Evolutionary conservation across 2,888 invertebrate genomes (phyloP).

Genomic region (Synanthedon myopaeformis): DNA sequence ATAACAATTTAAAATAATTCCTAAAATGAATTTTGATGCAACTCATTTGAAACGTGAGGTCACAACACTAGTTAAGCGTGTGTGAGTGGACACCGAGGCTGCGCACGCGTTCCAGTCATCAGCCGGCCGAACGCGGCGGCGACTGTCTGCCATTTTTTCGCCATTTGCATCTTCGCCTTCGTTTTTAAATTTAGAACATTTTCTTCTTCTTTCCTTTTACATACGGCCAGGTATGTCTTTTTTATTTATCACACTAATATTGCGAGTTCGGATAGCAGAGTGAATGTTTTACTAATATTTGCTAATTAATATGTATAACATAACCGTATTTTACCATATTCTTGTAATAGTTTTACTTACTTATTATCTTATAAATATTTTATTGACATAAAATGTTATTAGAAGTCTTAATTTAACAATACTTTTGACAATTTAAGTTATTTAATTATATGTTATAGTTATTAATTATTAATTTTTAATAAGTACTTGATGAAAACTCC

Average conservation of each 20-base stretch:
- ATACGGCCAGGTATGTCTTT: constrained; percentile 11
- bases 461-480: too few species aligned
- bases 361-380: neutral
- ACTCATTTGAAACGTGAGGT: neutral
- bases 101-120: constrained; percentile 46
- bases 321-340: neutral
- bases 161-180: constrained; percentile 7
- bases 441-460: too few species aligned
- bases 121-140: constrained; percentile 36
- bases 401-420: too few species aligned
- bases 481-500: too few species aligned
- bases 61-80: constrained; percentile 14
- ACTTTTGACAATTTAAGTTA: too few species aligned
- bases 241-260: neutral
- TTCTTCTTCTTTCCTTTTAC: constrained; percentile 4
- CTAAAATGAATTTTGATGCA: too few species aligned
- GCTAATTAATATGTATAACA: neutral
- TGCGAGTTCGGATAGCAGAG: too few species aligned
- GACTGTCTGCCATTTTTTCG: constrained; percentile 30
- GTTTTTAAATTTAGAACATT: constrained; percentile 3
- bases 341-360: neutral
- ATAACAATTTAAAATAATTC: too few species aligned
- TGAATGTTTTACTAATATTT: neutral
- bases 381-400: neutral
- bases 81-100: constrained; percentile 23